Evolutionary conservation across 2,888 invertebrate genomes (phyloP), one percentile per base, ranked within the genome.

Genomic region (Itoplectis maculator): DNA sequence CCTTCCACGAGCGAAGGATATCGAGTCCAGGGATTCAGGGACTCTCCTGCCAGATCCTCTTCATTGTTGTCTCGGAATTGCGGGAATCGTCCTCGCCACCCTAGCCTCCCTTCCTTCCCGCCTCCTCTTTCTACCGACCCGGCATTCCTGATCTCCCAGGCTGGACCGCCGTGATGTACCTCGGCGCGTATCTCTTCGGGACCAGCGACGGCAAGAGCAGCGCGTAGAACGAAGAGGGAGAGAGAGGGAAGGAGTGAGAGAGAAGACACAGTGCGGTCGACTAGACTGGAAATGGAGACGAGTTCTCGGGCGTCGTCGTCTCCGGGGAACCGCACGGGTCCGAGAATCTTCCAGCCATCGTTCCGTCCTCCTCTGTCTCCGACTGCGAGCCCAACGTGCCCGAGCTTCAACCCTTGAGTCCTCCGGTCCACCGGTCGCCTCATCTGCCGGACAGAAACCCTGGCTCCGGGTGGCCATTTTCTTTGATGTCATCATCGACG

Each of bases 41-140:
- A 81, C 59, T 59, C 65, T 65, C 40, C 66, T 66, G 70, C 73
- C 70, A 76, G 81, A 85, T 79, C 51, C 83, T 76, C 84, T 84
- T 82, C 79, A 85, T 85, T 84, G 85, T 84, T 81, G 68, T 81
- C 76, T 61, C 40, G 81, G 75, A 85, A 85, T 85, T 79, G 78
- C 49, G 47, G 74, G 70, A 84, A 84, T 81, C 77, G 76, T 70
- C 70, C 37, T 77, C 18, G 29, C 61, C 68, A 40, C 63, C 73
- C 40, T 20, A 37, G 20, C 7, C 37, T 56, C 73, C 40, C 20
- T 20, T 35, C 7, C 37, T 56, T n/a, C n/a, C n/a, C n/a, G n/a
- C n/a, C n/a, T n/a, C n/a, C n/a, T n/a, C n/a, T n/a, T n/a, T n/a
- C 65, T 11, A 54, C 15, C 51, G 9, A 8, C 35, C 45, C 15